Evolutionary conservation across 2,113 vertebrate genomes (phyloP), one percentile per base, ranked within the genome.

Genomic region (Fulica atra): DNA sequence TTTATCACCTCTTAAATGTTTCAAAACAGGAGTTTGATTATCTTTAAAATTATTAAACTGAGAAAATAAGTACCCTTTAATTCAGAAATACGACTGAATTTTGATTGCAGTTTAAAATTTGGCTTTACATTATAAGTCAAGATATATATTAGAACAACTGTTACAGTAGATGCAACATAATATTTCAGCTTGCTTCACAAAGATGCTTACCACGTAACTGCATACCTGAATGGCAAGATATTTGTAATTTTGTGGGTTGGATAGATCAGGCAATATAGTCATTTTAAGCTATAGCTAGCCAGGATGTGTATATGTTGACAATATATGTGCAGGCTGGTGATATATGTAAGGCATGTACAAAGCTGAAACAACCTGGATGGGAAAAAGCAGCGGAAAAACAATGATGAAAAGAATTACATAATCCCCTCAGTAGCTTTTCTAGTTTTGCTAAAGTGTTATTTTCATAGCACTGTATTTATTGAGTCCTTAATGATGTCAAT

Each of bases 1-100:
- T 88, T 88, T 89, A 31, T 77, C 64, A 91, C 56, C 59, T 91
- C 81, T 81, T 97, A 93, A 82, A 72, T 24, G 83, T 82, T 35
- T 87, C 73, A 18, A 66, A 89, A 65, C 11, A 78, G 29, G 14
- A 83, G 17, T 68, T 81, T 36, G 24, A 56, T 82, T 82, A 84
- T 79, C 19, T 84, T 72, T 29, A 92, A 92, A 85, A 82, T 61
- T 85, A 76, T 65, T 92, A 76, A 87, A 76, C 38, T 72, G 48
- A 92, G 42, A 21, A 89, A 65, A 48, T 18, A 51, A 63, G 9
- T 16, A 59, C 5, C 3, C 4, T 60, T 87, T 91, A 54, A 71
- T 72, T 76, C 44, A 80, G 13, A 85, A 94, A 82, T 76, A 72
- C 50, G 33, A 16, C 21, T 82, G 48, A 86, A 85, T 76, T 89